Evolutionary conservation across 2,888 invertebrate species (phyloP).

Genomic region (Seladonia tumulorum): DNA sequence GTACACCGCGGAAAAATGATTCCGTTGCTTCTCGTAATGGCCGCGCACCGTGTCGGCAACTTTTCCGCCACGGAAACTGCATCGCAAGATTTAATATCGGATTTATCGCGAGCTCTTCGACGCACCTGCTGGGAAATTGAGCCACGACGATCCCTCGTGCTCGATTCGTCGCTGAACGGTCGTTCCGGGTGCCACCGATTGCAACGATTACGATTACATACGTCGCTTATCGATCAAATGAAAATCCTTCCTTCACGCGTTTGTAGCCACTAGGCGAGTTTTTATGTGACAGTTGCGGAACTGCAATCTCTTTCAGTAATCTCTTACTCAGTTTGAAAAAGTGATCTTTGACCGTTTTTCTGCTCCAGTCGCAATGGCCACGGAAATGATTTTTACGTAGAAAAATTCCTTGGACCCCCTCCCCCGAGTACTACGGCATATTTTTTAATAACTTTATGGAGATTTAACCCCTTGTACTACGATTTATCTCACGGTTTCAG

Average conservation of each 20-base stretch:
- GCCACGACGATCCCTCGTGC: neutral
- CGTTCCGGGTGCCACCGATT: neutral
- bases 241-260: too few species aligned
- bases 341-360: neutral
- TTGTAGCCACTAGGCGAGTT: too few species aligned
- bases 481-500: too few species aligned
- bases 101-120: neutral
- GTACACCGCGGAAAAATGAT: constrained; percentile 1
- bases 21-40: neutral
- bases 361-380: too few species aligned
- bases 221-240: neutral
- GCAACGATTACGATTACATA: neutral
- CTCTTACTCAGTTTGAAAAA: neutral
- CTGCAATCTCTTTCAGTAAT: too few species aligned
- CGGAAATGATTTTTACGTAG: too few species aligned
- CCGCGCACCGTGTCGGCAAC: neutral
- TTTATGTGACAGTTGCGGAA: too few species aligned
- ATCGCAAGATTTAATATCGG: neutral
- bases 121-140: neutral
- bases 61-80: neutral
- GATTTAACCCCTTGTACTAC: too few species aligned
- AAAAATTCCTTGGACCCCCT: too few species aligned
- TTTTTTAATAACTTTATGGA: neutral
- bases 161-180: neutral
- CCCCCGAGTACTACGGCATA: too few species aligned